Conservation (phyloP, 2,113 vertebrate species). For the Oxyruncus cristatus region DNA sequence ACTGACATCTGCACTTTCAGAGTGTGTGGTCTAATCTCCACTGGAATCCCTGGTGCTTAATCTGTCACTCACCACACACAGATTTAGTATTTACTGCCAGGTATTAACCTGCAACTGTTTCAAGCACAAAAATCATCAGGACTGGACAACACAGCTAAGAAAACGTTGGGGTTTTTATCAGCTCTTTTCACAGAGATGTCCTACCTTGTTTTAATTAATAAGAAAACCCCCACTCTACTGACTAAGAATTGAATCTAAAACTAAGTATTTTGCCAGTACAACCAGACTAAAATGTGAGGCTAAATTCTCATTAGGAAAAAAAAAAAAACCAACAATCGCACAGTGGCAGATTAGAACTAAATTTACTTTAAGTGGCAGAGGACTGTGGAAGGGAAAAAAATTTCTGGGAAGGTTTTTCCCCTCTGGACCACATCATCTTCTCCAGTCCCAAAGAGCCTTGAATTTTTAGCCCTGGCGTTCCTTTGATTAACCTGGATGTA, state of each 20-base stretch:
- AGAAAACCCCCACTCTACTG: background rate
- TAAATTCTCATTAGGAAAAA: background rate
- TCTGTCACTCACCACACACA: conserved; percentile 59
- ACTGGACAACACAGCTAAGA: background rate
- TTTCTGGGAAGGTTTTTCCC: background rate
- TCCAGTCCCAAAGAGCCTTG: background rate
- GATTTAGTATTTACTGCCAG: conserved; percentile 66
- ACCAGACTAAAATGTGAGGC: background rate
- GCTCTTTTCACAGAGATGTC: background rate
- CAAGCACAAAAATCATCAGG: conserved; percentile 61
- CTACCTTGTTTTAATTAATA: background rate
- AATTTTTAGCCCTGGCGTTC: background rate
- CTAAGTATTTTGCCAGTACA: background rate
- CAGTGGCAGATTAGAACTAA: background rate
- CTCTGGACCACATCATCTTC: background rate
- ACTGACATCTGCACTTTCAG: conserved; percentile 49
- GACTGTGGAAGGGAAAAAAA: background rate
- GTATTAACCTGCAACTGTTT: conserved; percentile 61
- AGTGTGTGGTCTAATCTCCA: conserved; percentile 50
- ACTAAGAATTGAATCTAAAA: background rate
- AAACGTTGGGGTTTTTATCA: background rate
- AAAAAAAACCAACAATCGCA: background rate
- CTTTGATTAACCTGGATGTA: background rate
- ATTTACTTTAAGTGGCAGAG: background rate
- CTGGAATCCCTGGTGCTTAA: conserved; percentile 65